Conservation (phyloP, 1,140 invertebrate genomes). For the Drosophila suzukii region DNA sequence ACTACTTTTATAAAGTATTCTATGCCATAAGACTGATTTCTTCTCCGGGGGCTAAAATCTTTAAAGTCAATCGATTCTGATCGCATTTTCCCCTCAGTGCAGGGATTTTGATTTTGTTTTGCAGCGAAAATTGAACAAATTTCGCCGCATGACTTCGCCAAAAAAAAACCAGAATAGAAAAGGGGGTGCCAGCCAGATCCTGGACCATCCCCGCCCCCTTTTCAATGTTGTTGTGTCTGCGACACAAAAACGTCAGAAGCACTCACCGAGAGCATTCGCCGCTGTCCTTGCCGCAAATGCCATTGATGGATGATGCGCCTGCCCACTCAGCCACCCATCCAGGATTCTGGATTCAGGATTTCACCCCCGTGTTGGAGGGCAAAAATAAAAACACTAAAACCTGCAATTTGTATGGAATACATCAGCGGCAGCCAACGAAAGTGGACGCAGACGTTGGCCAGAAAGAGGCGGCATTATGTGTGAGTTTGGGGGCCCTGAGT, state of each 20-base stretch:
- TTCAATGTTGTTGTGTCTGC: conserved; percentile 45
- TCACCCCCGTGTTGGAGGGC: conserved; percentile 29
- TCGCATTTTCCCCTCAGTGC: conserved; percentile 9
- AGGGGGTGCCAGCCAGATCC: conserved; percentile 29
- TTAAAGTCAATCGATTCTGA: background rate
- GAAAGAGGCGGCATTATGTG: conserved; percentile 63
- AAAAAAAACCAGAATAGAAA: background rate
- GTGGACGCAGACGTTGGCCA: conserved; percentile 37
- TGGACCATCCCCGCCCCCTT: conserved; percentile 1
- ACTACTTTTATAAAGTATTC: too few species aligned
- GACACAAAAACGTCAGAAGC: conserved; percentile 72
- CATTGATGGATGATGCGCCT: conserved; percentile 82
- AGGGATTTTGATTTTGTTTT: conserved; percentile 31
- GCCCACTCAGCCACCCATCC: conserved; percentile 20
- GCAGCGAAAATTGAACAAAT: conserved; percentile 48
- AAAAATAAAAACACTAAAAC: conserved; percentile 79
- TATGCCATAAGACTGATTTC: too few species aligned
- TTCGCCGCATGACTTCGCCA: conserved; percentile 24
- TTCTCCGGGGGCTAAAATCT: background rate
- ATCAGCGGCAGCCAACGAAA: conserved; percentile 57
- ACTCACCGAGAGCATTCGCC: conserved; percentile 59
- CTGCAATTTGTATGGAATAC: conserved; percentile 83
- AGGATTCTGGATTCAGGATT: background rate
- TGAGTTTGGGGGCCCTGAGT: conserved; percentile 13
- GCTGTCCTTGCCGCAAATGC: conserved; percentile 70